Evolutionary conservation across 1,140 invertebrate genomes (phyloP).

Genomic region (Zaprionus lachaisei): DNA sequence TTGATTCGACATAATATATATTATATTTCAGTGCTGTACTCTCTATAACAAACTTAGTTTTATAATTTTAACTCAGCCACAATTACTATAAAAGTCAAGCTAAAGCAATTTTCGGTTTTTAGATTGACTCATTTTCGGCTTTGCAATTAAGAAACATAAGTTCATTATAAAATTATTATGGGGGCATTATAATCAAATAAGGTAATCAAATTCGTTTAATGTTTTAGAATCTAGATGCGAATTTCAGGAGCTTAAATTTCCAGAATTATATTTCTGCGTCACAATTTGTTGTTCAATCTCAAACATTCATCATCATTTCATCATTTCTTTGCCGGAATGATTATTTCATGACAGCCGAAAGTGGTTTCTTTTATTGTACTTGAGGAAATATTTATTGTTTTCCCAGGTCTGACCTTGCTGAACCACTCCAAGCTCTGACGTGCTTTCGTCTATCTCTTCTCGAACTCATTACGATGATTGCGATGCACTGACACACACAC

Average conservation of each 20-base stretch:
- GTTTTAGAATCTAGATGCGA: too few species aligned
- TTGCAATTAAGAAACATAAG: too few species aligned
- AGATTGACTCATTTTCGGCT: too few species aligned
- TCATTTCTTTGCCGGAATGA: background rate
- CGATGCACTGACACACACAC: background rate
- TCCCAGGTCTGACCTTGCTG: background rate
- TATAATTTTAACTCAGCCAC: too few species aligned
- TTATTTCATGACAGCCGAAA: conserved; percentile 11
- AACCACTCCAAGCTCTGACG: background rate
- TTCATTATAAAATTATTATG: too few species aligned
- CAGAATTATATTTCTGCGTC: background rate
- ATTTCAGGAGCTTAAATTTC: too few species aligned
- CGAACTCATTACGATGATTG: background rate
- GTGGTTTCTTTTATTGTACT: background rate
- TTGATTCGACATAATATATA: too few species aligned
- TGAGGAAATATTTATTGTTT: background rate
- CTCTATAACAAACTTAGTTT: too few species aligned
- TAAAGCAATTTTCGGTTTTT: too few species aligned
- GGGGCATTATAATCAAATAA: background rate
- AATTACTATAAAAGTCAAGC: too few species aligned
- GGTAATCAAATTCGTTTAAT: background rate
- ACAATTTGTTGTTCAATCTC: background rate
- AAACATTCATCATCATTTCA: background rate
- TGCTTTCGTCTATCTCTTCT: background rate
- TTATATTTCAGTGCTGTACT: too few species aligned